phyloP scores from a whole-genome alignment of 2,113 vertebrate genomes.

The Bos javanicus region DNA sequence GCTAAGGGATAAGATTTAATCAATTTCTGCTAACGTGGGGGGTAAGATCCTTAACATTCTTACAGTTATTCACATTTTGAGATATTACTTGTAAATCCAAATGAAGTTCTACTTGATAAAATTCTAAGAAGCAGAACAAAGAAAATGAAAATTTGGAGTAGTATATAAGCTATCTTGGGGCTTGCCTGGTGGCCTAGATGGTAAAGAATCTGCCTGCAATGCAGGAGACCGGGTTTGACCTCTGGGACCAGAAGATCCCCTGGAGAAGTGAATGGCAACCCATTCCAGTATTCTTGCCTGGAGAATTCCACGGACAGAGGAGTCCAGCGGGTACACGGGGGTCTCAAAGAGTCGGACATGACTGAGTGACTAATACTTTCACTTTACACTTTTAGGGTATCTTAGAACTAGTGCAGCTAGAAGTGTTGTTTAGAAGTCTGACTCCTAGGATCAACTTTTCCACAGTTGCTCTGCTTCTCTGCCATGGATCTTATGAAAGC shows the following conservation, averaged over 20 bases:
- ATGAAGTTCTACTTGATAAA: neutral
- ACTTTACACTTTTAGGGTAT: neutral
- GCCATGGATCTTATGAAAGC: neutral
- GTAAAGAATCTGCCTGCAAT: neutral
- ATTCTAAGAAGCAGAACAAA: slow-evolving; percentile 18
- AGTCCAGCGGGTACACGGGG: accelerated
- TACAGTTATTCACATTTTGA: neutral
- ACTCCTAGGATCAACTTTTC: neutral
- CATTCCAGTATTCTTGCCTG: neutral
- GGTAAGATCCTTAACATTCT: neutral
- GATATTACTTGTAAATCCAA: neutral
- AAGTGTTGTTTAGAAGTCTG: neutral
- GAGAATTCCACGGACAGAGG: neutral
- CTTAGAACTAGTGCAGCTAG: neutral
- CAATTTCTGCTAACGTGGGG: neutral
- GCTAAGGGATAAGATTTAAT: neutral
- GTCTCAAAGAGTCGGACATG: neutral
- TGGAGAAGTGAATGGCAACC: neutral
- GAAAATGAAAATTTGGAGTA: neutral
- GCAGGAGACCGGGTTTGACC: neutral
- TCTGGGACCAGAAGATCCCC: neutral
- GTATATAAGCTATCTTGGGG: neutral
- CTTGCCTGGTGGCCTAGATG: neutral
- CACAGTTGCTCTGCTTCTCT: neutral
- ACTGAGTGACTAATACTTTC: neutral